Evolutionary conservation across 2,888 invertebrate genomes (phyloP).

Genomic region (Lasius platythorax): DNA sequence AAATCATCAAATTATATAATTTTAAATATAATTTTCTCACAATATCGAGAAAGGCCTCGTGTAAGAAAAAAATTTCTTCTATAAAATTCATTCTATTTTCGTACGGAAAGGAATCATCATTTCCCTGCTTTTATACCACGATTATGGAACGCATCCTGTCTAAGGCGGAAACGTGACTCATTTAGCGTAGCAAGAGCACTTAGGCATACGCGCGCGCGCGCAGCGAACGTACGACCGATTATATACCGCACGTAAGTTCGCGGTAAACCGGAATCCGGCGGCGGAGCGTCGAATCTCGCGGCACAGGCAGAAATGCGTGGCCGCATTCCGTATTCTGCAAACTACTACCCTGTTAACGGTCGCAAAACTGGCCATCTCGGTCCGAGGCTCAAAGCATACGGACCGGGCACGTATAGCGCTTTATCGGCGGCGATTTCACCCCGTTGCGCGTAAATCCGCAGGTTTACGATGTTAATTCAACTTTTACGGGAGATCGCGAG

Average conservation of each 20-base stretch:
- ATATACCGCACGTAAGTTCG: constrained; percentile 69
- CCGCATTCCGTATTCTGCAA: constrained; percentile 66
- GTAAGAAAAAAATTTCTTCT: not conserved
- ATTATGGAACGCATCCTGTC: not conserved
- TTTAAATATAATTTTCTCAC: no score
- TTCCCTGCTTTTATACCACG: not conserved
- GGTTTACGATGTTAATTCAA: constrained; percentile 58
- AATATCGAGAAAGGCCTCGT: not conserved
- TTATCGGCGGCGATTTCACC: constrained; percentile 54
- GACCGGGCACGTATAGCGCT: constrained; percentile 34
- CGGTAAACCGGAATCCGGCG: constrained; percentile 71
- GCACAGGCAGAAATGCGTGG: constrained; percentile 56
- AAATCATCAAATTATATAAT: no score
- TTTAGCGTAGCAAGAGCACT: constrained; percentile 33
- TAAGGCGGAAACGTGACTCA: constrained; percentile 46
- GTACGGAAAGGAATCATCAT: not conserved
- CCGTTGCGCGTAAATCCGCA: constrained; percentile 49
- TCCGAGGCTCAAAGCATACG: constrained; percentile 47
- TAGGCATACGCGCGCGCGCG: not conserved
- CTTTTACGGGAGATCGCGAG: constrained; percentile 44
- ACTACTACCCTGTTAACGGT: constrained; percentile 67
- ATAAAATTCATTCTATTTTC: not conserved
- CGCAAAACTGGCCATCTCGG: constrained; percentile 47
- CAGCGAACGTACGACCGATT: constrained; percentile 65
- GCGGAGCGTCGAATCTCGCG: constrained; percentile 56